Evolutionary conservation across 2,888 invertebrate species (phyloP).

Genomic region (Melieria crassipennis): DNA sequence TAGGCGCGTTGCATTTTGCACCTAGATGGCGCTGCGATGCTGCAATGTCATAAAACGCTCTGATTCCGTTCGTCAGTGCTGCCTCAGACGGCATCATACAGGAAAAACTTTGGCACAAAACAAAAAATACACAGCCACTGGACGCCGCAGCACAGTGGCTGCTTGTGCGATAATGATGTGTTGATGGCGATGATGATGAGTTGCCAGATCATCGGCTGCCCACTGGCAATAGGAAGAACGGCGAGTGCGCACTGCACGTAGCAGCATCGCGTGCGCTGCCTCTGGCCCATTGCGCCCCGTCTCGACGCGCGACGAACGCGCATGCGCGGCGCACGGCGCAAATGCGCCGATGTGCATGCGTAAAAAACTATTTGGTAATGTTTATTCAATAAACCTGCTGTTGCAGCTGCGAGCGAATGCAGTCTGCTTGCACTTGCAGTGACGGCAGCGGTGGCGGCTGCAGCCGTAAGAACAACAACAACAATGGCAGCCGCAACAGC

Average conservation of each 20-base stretch:
- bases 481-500: constrained; percentile 23
- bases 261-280: no score
- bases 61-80: constrained; percentile 54
- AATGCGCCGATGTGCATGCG: constrained; percentile 21
- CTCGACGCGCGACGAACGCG: constrained; percentile 35
- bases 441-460: constrained; percentile 46
- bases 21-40: constrained; percentile 46
- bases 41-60: constrained; percentile 44
- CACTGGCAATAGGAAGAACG: neutral
- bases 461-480: constrained; percentile 8
- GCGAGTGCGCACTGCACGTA: constrained; percentile 12
- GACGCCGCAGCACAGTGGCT: neutral
- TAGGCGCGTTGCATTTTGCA: constrained; percentile 61
- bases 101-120: constrained; percentile 17
- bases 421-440: constrained; percentile 48
- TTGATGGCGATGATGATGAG: constrained; percentile 45
- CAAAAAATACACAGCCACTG: constrained; percentile 20
- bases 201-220: constrained; percentile 17
- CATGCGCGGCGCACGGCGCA: constrained; percentile 43
- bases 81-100: neutral
- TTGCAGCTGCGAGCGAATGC: constrained; percentile 15
- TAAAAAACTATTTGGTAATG: constrained; percentile 48
- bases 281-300: no score
- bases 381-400: constrained; percentile 63
- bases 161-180: constrained; percentile 43